phyloP scores from a whole-genome alignment of 2,113 vertebrate species.

The Salvelinus sp. region DNA sequence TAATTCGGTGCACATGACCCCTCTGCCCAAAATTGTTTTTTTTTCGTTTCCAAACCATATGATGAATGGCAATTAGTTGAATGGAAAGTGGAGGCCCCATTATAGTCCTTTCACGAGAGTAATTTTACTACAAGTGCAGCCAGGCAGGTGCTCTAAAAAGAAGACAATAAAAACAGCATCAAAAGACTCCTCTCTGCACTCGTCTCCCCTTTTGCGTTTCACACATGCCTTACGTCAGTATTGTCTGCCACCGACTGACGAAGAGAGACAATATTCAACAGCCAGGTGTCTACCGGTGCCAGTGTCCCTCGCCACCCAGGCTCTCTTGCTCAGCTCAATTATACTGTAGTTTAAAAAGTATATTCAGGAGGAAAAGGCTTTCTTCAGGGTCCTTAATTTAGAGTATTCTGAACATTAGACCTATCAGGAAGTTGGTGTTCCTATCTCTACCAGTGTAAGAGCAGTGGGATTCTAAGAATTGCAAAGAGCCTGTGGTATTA shows the following conservation, averaged over 20 bases:
- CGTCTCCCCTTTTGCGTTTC: constrained; percentile 36
- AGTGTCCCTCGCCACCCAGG: constrained; percentile 27
- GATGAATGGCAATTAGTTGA: neutral
- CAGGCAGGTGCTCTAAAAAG: neutral
- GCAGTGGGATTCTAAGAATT: too few species aligned
- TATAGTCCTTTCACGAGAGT: neutral
- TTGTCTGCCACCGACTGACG: constrained; percentile 35
- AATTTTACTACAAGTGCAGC: neutral
- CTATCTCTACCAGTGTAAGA: too few species aligned
- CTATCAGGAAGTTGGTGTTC: too few species aligned
- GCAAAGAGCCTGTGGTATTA: too few species aligned
- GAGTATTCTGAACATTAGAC: too few species aligned
- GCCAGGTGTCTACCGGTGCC: constrained; percentile 7
- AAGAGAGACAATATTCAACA: constrained; percentile 65
- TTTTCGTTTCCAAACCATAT: neutral
- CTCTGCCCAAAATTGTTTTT: neutral
- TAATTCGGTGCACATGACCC: neutral
- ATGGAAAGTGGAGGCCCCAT: neutral
- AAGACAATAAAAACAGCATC: neutral
- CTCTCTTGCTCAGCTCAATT: constrained; percentile 18
- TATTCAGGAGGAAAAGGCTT: too few species aligned
- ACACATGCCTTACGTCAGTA: constrained; percentile 31
- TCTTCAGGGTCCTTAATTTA: too few species aligned
- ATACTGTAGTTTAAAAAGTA: too few species aligned
- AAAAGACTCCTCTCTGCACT: neutral